Percentiles rank a stretch among this genome's conserved stretches.
Conservation (phyloP, 2,888 invertebrate genomes). For the Pardosa pseudoannulata region DNA sequence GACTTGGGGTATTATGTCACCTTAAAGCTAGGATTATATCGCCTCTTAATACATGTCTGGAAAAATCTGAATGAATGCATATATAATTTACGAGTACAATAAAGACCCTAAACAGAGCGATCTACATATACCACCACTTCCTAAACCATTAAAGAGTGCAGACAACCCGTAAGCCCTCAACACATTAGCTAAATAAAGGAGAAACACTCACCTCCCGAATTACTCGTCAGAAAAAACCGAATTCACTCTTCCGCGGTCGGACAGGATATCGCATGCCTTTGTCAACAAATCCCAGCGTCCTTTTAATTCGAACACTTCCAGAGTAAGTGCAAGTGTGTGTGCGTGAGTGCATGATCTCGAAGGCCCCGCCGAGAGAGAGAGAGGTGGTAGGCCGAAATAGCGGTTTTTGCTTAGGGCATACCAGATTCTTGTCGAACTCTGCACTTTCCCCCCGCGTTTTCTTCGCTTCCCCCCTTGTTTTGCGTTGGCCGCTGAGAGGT, state of each 20-base stretch:
- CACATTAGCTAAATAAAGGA: too few species aligned
- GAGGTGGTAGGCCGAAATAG: constrained; percentile 39
- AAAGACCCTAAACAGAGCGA: too few species aligned
- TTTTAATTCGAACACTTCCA: constrained; percentile 1
- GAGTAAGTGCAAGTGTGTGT: constrained; percentile 4
- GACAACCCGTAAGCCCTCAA: too few species aligned
- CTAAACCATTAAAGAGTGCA: too few species aligned
- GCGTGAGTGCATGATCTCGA: constrained; percentile 2
- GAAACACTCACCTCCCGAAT: too few species aligned
- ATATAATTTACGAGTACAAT: too few species aligned
- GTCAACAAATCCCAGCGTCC: constrained; percentile 9
- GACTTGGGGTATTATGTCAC: too few species aligned
- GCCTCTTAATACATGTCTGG: too few species aligned
- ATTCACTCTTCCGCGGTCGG: neutral
- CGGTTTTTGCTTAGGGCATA: constrained; percentile 62
- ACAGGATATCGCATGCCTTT: neutral
- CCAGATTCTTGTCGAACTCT: constrained; percentile 47
- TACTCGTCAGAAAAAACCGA: neutral
- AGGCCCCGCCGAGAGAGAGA: constrained; percentile 8
- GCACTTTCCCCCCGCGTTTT: neutral
- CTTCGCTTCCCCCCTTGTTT: neutral
- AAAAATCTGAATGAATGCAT: too few species aligned
- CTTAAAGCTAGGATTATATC: too few species aligned
- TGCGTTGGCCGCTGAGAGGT: neutral
- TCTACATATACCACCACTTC: too few species aligned